phyloP scores from a whole-genome alignment of 2,797 vertebrate genomes.

The Champsocephalus gunnari region DNA sequence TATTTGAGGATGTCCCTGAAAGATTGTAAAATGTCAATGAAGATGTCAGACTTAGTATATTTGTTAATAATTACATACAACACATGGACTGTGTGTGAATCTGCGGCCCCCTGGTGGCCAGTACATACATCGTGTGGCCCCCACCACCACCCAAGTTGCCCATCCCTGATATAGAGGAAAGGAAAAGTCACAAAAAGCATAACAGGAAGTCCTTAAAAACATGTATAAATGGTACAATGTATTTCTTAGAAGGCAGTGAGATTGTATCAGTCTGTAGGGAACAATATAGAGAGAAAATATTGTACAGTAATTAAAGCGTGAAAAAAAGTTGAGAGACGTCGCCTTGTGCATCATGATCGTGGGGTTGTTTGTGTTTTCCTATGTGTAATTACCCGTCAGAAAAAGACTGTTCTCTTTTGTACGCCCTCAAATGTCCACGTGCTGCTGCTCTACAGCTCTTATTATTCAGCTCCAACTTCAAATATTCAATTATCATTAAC shows the following conservation, averaged over 20 bases:
- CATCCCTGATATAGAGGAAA: too few species aligned
- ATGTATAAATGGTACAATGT: neutral
- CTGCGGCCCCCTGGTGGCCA: too few species aligned
- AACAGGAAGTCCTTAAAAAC: neutral
- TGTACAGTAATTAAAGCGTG: neutral
- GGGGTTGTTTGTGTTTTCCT: conserved; percentile 1
- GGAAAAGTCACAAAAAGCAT: neutral
- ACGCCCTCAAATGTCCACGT: conserved; percentile 8
- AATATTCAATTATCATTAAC: conserved; percentile 68
- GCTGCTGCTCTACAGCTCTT: conserved; percentile 3
- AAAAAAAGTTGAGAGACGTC: too few species aligned
- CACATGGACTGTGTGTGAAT: too few species aligned
- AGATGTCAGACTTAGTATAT: too few species aligned
- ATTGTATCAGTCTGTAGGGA: neutral
- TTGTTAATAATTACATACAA: too few species aligned
- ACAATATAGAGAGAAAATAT: neutral
- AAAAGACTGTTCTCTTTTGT: conserved; percentile 23
- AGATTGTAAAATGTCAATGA: too few species aligned
- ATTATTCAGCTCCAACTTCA: conserved; percentile 54
- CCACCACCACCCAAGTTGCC: too few species aligned
- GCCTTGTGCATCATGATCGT: neutral
- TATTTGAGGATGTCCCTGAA: too few species aligned
- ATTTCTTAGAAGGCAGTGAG: neutral
- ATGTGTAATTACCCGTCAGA: conserved; percentile 10
- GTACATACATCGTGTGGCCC: too few species aligned